Conservation (phyloP, 2,113 vertebrate species). For the Tachysurus fulvidraco region DNA sequence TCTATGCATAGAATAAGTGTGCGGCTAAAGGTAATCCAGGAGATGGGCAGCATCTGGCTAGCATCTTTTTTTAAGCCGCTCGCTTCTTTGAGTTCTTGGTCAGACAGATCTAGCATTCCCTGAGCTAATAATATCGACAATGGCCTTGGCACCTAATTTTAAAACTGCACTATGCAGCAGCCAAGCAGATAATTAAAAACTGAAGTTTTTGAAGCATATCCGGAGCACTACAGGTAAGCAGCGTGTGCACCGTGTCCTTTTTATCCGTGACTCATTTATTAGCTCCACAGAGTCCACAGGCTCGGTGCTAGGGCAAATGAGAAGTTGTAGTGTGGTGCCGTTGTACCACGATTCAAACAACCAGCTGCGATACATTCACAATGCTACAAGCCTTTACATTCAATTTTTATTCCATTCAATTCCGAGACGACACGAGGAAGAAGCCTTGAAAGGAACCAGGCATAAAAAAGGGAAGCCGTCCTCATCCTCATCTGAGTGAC, state of each 20-base stretch:
- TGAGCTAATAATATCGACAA: not conserved
- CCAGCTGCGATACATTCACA: not conserved
- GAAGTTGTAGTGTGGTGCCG: not conserved
- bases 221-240: not conserved
- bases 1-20: not conserved
- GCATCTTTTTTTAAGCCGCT: not conserved
- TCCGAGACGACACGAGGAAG: too few relatives aligned
- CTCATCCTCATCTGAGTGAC: too few relatives aligned
- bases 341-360: not conserved
- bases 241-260: not conserved
- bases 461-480: too few relatives aligned
- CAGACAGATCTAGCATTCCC: not conserved
- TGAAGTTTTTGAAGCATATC: not conserved
- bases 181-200: constrained; percentile 12
- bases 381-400: not conserved
- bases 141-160: not conserved
- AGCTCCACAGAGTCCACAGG: not conserved
- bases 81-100: not conserved
- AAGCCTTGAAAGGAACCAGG: too few relatives aligned
- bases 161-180: not conserved
- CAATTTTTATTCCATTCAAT: too few relatives aligned
- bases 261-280: not conserved
- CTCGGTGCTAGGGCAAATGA: not conserved
- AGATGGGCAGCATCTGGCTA: not conserved
- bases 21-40: not conserved